Base-by-base conservation (phyloP, 2,888 invertebrate genomes). In the Standfussiana lucernea region DNA sequence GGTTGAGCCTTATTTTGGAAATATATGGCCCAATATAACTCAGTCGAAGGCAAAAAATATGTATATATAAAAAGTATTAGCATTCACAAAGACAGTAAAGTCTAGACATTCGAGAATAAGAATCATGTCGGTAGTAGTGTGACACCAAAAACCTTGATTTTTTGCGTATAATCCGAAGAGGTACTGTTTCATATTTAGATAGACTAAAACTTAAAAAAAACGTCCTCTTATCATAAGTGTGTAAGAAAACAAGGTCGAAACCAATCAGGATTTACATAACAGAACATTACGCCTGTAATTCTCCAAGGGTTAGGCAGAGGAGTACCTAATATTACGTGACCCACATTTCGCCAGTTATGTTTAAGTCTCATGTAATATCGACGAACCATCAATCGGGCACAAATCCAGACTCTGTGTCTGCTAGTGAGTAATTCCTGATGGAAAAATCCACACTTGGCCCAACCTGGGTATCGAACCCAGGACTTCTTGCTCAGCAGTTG, bases 161-260 rank as follows among this genome's bases (percentile, higher is more conserved):
- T 77, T 62, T 69, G n/a, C n/a, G 18, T 37, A 21, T 3, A 45
- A 47, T 47, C 13, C 11, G 32, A 32, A 47, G 10, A 40, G 15
- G 21, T 32, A 11, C 18, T 65, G 8, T 62, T 78, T 4, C 13
- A 77, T 37, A 7, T 69, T 65, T 24, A 45, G 50, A 67, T 15
- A 47, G 35, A 35, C 28, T 1, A 45, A 35, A 21, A 32, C 13
- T 45, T 35, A 24, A 72, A 37, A 64, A 70, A 72, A 56, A 42
- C 13, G 15, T 21, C 15, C 11, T 68, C 18, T 50, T 28, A 42
- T 24, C 8, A 21, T 61, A 69, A 42, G 13, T 62, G 28, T 47
- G 1, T 45, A 42, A 66, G 47, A 28, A 62, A 3, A 66, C 76
- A 80, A 75, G 82, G 67, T 80, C 35, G 21, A 59, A n/a, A 11